Percentiles rank a stretch among this genome's conserved stretches.
These are phyloP conservation scores for Sparus aurata DNA, from an alignment of 2,797 vertebrate genomes.

Conservation along the genomic window DNA sequence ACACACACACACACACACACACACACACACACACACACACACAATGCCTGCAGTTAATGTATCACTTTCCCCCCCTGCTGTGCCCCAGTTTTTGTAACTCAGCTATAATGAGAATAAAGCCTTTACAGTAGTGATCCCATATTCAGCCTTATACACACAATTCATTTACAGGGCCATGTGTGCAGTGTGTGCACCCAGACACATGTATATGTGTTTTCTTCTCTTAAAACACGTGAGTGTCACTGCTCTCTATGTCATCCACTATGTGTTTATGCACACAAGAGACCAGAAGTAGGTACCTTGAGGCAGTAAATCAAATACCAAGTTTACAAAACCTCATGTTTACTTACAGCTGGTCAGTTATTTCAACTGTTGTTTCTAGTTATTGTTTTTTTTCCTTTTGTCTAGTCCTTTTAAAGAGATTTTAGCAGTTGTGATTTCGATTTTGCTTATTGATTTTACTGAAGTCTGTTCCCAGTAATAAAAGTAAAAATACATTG, in stretches of 20 bases:
- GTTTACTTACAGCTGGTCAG: not conserved
- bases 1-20: slow-evolving; percentile 28
- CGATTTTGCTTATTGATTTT: not conserved
- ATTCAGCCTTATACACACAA: slow-evolving; percentile 61
- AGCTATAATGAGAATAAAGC: slow-evolving; percentile 71
- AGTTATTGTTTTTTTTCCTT: not conserved
- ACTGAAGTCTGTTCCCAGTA: not conserved
- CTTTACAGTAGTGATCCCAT: slow-evolving; percentile 59
- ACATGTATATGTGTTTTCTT: slow-evolving; percentile 4
- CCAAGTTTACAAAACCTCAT: not conserved
- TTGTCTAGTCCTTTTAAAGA: not conserved
- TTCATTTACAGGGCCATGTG: slow-evolving; percentile 60
- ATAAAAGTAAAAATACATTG: not conserved
- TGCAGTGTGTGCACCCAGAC: not conserved
- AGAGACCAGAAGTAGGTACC: not conserved
- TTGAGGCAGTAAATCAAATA: not conserved
- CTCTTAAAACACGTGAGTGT: slow-evolving; percentile 1
- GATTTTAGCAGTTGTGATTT: not conserved
- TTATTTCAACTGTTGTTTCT: not conserved
- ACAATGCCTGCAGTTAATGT: slow-evolving; percentile 67
- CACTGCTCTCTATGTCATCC: slow-evolving; percentile 18
- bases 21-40: slow-evolving; percentile 29
- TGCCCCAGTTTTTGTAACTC: slow-evolving; percentile 76
- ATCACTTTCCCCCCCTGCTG: slow-evolving; percentile 73
- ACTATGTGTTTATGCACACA: slow-evolving; percentile 7